A percentile compares a stretch with the other conserved stretches of the same genome.
phyloP scores from a whole-genome alignment of 2,797 vertebrate species.

The Karalla daura region DNA sequence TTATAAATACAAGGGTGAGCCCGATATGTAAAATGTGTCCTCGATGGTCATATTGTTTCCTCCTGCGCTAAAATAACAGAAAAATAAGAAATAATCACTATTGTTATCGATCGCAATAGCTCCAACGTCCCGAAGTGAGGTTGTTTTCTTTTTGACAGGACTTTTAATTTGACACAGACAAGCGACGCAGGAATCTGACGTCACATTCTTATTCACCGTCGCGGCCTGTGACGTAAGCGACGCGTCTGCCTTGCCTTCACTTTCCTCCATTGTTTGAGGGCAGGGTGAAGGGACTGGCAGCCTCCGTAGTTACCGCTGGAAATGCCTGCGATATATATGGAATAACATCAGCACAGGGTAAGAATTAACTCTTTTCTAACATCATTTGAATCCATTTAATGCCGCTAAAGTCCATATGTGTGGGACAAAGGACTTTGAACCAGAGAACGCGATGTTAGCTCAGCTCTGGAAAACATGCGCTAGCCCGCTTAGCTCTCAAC shows the following conservation, averaged over 20 bases:
- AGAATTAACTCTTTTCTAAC: background rate
- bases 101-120: background rate
- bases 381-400: background rate
- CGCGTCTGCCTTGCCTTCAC: constrained; percentile 18
- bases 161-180: constrained; percentile 78
- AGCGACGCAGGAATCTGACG: constrained; percentile 42
- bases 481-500: background rate
- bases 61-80: background rate
- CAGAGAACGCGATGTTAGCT: constrained; percentile 9
- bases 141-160: constrained; percentile 19
- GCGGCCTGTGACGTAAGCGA: constrained; percentile 5
- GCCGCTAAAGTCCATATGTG: too few relatives aligned
- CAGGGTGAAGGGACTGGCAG: constrained; percentile 18
- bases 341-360: constrained; percentile 58
- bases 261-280: constrained; percentile 63
- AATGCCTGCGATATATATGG: constrained; percentile 35
- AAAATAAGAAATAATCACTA: background rate
- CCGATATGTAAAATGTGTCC: background rate
- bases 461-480: background rate
- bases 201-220: too few relatives aligned
- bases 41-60: background rate
- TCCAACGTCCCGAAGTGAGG: background rate
- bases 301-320: constrained; percentile 10
- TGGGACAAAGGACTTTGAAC: background rate
- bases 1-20: constrained; percentile 46